Evolutionary conservation across 1,140 invertebrate genomes (phyloP).

Genomic region (Drosophila watanabei): DNA sequence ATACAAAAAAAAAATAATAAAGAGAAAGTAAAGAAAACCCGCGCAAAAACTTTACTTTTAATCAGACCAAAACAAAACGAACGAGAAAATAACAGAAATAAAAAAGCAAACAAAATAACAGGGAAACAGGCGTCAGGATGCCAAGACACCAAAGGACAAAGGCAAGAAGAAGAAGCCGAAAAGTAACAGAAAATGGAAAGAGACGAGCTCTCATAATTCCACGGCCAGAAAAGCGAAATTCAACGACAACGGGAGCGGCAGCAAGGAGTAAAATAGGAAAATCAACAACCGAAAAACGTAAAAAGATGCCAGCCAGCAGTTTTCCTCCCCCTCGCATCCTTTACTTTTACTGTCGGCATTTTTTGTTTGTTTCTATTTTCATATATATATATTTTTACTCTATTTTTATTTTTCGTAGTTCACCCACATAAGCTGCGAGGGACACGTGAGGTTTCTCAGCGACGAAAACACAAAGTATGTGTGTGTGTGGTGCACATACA

Average conservation of each 20-base stretch:
- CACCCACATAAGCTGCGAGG: constrained; percentile 50
- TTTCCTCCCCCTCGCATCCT: constrained; percentile 46
- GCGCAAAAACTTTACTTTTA: constrained; percentile 57
- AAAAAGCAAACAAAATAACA: constrained; percentile 26
- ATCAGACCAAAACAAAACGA: constrained; percentile 71
- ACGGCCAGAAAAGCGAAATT: constrained; percentile 19
- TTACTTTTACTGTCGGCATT: constrained; percentile 42
- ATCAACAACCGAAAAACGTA: constrained; percentile 68
- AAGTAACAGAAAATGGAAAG: constrained; percentile 41
- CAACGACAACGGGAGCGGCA: constrained; percentile 16
- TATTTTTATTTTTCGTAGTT: constrained; percentile 38
- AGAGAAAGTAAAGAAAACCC: constrained; percentile 26
- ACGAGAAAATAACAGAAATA: constrained; percentile 29
- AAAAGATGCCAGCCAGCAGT: constrained; percentile 72
- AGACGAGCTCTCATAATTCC: constrained; percentile 44
- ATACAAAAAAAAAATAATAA: neutral
- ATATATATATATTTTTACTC: constrained; percentile 22
- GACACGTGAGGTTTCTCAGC: constrained; percentile 67
- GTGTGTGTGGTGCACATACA: constrained; percentile 2
- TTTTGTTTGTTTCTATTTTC: constrained; percentile 44
- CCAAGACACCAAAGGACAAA: constrained; percentile 33
- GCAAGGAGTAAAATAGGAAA: constrained; percentile 61
- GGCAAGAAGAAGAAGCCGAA: constrained; percentile 20
- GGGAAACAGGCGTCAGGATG: constrained; percentile 40
- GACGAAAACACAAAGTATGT: constrained; percentile 49